These are phyloP conservation scores for Cepaea nemoralis DNA, from an alignment of 1,140 invertebrate genomes.

Conservation along the genomic window DNA sequence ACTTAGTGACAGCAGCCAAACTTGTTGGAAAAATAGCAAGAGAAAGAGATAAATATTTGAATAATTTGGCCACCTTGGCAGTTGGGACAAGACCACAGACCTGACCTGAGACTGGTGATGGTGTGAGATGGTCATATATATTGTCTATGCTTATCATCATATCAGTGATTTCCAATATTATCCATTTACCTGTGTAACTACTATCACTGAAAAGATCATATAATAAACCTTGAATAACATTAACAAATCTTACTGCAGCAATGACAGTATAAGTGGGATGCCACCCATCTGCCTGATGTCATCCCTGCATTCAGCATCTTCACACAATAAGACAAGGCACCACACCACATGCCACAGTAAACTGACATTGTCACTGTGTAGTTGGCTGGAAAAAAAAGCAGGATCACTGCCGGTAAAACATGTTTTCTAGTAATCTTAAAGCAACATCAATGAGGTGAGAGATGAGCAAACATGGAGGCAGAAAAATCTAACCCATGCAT, in stretches of 20 bases:
- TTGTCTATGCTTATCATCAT: too few species aligned
- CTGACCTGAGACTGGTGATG: too few species aligned
- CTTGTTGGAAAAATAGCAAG: too few species aligned
- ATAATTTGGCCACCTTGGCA: too few species aligned
- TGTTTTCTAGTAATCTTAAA: background rate
- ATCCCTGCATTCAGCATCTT: slow-evolving; percentile 68
- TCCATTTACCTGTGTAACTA: too few species aligned
- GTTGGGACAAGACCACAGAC: too few species aligned
- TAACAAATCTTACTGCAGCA: slow-evolving; percentile 68
- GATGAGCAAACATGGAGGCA: background rate
- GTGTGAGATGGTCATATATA: too few species aligned
- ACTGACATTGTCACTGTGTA: slow-evolving; percentile 67
- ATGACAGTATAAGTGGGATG: slow-evolving; percentile 70
- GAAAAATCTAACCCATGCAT: background rate
- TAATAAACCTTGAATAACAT: too few species aligned
- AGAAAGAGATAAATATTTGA: too few species aligned
- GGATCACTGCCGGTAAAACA: background rate
- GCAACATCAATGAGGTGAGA: background rate
- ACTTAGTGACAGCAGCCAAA: too few species aligned
- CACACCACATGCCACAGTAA: slow-evolving; percentile 70
- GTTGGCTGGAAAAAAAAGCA: slow-evolving; percentile 60
- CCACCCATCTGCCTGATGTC: slow-evolving; percentile 71
- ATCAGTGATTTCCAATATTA: too few species aligned
- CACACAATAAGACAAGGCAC: slow-evolving; percentile 71
- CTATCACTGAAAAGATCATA: too few species aligned